phyloP scores from a whole-genome alignment of 2,113 vertebrate genomes.

The Plecturocebus donacophilus region DNA sequence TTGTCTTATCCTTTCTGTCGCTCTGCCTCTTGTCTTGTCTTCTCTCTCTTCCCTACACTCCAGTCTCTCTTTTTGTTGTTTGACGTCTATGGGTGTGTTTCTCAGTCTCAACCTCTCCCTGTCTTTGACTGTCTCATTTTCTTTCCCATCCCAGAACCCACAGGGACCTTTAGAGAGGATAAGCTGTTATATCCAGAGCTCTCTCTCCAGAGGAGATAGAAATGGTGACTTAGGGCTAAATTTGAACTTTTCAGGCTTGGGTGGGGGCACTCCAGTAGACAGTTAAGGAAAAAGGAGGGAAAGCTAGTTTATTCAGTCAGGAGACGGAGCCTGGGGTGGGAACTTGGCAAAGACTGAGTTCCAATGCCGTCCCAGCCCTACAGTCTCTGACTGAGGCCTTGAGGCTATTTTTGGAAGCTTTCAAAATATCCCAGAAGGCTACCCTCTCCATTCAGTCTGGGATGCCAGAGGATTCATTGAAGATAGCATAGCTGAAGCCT shows the following conservation, averaged over 20 bases:
- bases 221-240: constrained; percentile 35
- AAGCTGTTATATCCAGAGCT: background rate
- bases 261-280: constrained; percentile 34
- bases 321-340: constrained; percentile 50
- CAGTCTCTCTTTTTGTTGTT: constrained; percentile 6
- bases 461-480: constrained; percentile 47
- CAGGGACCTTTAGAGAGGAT: background rate
- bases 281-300: constrained; percentile 51
- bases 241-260: constrained; percentile 57
- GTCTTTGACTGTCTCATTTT: constrained; percentile 44
- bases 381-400: constrained; percentile 53
- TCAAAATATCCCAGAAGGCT: constrained; percentile 69
- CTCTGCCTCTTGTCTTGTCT: background rate
- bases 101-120: background rate
- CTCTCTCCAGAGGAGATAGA: background rate
- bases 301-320: constrained; percentile 63
- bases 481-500: background rate
- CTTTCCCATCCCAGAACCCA: background rate
- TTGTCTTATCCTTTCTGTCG: background rate
- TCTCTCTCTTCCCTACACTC: background rate
- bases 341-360: constrained; percentile 69
- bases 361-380: constrained; percentile 34
- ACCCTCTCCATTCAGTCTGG: background rate
- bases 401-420: constrained; percentile 70
- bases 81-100: background rate